Conservation (phyloP, 2,888 invertebrate species). For the Scelioninae gen. 1 region DNA sequence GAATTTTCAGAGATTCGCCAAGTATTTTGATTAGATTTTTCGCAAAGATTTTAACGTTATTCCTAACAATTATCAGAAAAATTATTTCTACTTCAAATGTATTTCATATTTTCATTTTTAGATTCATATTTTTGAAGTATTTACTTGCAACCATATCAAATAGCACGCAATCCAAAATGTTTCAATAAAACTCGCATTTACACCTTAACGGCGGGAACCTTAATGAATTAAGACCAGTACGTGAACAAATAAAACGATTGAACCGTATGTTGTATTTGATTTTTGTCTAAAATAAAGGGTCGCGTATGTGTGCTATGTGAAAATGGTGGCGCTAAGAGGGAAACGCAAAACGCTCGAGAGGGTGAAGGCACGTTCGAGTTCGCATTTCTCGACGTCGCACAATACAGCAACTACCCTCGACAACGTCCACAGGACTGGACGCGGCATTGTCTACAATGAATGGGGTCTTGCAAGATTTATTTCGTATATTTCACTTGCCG, state of each 20-base stretch:
- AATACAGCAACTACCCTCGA: constrained; percentile 81
- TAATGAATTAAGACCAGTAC: constrained; percentile 60
- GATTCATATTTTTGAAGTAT: too few species aligned
- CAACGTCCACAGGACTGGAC: constrained; percentile 82
- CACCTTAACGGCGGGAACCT: constrained; percentile 27
- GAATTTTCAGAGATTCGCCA: too few species aligned
- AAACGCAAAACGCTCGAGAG: constrained; percentile 75
- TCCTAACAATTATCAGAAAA: too few species aligned
- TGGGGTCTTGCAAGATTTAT: constrained; percentile 85
- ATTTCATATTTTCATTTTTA: too few species aligned
- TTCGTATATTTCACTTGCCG: constrained; percentile 85
- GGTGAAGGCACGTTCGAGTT: constrained; percentile 77
- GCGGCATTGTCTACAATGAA: constrained; percentile 83
- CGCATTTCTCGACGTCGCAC: constrained; percentile 79
- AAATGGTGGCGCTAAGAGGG: constrained; percentile 70
- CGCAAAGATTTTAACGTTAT: too few species aligned
- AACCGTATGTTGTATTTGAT: constrained; percentile 58
- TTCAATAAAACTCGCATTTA: constrained; percentile 30
- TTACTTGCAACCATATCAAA: too few species aligned
- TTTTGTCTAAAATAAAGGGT: constrained; percentile 71
- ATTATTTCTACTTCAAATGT: too few species aligned
- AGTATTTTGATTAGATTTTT: too few species aligned
- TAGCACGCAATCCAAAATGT: too few species aligned
- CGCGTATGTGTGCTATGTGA: constrained; percentile 58
- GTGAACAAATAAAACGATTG: constrained; percentile 45